phyloP scores from a whole-genome alignment of 92 coral and sea anemone species.

The Meandrina meandrites region DNA sequence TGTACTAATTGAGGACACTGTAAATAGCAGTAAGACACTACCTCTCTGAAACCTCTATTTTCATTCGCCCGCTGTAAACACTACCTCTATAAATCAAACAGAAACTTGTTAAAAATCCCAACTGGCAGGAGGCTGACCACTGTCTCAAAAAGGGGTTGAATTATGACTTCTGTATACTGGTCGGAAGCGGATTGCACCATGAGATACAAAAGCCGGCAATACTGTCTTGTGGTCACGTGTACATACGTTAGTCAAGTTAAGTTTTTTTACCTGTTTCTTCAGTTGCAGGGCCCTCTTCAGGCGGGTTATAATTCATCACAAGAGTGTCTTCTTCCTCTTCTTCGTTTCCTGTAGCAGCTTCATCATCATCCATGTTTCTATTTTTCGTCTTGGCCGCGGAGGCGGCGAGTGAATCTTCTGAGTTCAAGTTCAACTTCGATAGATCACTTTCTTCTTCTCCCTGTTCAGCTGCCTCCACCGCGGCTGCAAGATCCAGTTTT shows the following conservation, averaged over 20 bases:
- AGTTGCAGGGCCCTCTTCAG: slow-evolving; percentile 23
- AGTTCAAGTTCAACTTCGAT: slow-evolving; percentile 39
- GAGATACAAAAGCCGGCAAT: background rate
- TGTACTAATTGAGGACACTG: no score
- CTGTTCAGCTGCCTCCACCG: slow-evolving; percentile 96
- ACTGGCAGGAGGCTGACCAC: no score
- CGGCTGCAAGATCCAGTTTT: slow-evolving; percentile 89
- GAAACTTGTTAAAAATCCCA: no score
- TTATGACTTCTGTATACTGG: no score
- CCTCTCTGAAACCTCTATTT: no score
- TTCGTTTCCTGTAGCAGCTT: slow-evolving; percentile 47
- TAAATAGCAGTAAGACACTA: no score
- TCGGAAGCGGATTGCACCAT: background rate
- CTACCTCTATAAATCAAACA: no score
- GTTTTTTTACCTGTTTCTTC: slow-evolving; percentile 28
- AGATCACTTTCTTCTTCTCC: slow-evolving; percentile 55
- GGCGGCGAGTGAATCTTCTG: slow-evolving; percentile 19
- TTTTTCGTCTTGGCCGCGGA: slow-evolving; percentile 25
- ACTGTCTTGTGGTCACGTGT: background rate
- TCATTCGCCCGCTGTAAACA: no score
- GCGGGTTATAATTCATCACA: slow-evolving; percentile 44
- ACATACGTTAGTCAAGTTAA: background rate
- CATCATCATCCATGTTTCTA: slow-evolving; percentile 13
- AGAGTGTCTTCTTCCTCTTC: slow-evolving; percentile 47
- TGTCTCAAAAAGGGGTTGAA: no score